Conservation (phyloP, 2,888 invertebrate genomes). For the Terebella lapidaria region DNA sequence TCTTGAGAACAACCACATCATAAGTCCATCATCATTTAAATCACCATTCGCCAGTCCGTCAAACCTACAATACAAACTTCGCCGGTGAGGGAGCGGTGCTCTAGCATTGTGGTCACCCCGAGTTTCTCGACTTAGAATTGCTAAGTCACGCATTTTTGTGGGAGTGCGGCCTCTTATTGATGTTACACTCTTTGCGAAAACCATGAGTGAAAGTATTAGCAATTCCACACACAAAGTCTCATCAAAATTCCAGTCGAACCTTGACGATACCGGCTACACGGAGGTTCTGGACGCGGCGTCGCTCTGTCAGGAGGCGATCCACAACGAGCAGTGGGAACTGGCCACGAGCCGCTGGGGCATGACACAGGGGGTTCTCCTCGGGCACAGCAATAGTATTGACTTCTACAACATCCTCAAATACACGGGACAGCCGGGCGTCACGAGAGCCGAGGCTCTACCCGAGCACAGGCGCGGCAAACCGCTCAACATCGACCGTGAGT, state of each 20-base stretch:
- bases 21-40: no score
- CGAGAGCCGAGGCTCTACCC: background rate
- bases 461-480: background rate
- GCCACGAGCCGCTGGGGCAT: background rate
- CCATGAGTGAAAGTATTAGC: no score
- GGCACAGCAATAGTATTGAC: slow-evolving; percentile 24
- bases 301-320: background rate
- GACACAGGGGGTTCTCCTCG: slow-evolving; percentile 8
- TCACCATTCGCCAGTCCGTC: no score
- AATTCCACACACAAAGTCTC: no score
- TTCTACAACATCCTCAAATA: slow-evolving; percentile 30
- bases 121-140: no score
- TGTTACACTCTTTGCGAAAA: no score
- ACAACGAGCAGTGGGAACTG: background rate
- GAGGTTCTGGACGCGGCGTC: slow-evolving; percentile 9
- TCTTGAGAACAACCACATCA: no score
- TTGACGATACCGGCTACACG: slow-evolving; percentile 18
- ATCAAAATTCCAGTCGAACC: slow-evolving; percentile 12
- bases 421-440: background rate
- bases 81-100: no score
- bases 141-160: no score
- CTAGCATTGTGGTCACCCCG: no score
- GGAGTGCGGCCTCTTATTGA: no score
- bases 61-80: no score
- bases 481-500: background rate